Evolutionary conservation across 2,888 invertebrate genomes (phyloP), one percentile per base, ranked within the genome.

Genomic region (Protodeltote pygarga): DNA sequence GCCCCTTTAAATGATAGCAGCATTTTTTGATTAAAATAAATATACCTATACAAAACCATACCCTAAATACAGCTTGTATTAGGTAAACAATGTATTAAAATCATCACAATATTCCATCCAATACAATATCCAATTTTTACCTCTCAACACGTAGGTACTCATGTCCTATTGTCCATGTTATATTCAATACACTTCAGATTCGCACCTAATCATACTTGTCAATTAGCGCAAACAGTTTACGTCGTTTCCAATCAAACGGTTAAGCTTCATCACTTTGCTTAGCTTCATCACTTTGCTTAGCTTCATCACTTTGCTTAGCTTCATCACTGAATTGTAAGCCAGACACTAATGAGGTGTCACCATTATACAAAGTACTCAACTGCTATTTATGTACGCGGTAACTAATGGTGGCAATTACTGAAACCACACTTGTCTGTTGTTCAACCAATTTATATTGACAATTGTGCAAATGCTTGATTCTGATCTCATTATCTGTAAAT

Each of bases 291-390:
- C 13, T 37, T 10, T 3, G 5, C n/a, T 13, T n/a, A 16, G 5
- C 10, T 15, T 27, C 14, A 35, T 48, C 27, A 20, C 25, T 35
- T 9, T 15, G n/a, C 15, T 21, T 28, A 37, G 35, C 20, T 32
- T 24, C 35, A 17, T 40, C 3, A 19, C 6, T 47, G 5, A 25
- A 21, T n/a, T 10, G 3, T 25, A 51, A 44, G 14, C 16, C 16
- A 10, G 5, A 14, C 23, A 13, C 21, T 42, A 52, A 58, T 60
- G 29, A 52, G 15, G 24, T 32, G 19, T 35, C 49, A 11, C 5
- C 15, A 13, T 9, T 28, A 20, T 5, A n/a, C 13, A 21, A 11
- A 10, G 29, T 5, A 8, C 28, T 27, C 15, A n/a, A n/a, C n/a
- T 27, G 14, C 23, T 27, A 23, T 29, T 44, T 16, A 29, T 32